Evolutionary conservation across 1,140 invertebrate species (phyloP).

Genomic region (Drosophila nebulosa): DNA sequence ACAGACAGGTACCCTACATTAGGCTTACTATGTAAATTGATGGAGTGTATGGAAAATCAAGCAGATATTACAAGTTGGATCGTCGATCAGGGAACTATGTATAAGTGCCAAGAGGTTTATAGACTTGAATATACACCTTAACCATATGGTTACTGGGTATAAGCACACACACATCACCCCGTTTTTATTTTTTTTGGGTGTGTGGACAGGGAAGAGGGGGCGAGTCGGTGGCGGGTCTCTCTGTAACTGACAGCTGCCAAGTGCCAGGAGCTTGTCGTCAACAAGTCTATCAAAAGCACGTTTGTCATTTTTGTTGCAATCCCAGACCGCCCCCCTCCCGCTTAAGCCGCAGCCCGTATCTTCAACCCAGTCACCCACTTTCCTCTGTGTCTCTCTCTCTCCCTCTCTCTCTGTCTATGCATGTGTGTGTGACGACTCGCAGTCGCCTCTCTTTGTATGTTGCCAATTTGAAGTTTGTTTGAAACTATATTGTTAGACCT

Average conservation of each 20-base stretch:
- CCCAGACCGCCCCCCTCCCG: not conserved
- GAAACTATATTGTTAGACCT: conserved; percentile 41
- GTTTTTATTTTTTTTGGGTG: conserved; percentile 7
- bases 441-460: conserved; percentile 36
- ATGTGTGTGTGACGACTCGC: conserved; percentile 19
- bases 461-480: conserved; percentile 65
- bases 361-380: not conserved
- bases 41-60: no score
- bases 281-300: conserved; percentile 79
- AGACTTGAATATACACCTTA: not conserved
- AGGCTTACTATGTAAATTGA: no score
- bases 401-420: not conserved
- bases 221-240: conserved; percentile 12
- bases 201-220: not conserved
- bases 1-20: conserved; percentile 1
- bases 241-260: conserved; percentile 72
- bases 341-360: not conserved
- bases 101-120: not conserved
- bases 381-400: conserved; percentile 5
- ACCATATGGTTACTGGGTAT: not conserved
- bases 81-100: no score
- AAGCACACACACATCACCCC: conserved; percentile 11
- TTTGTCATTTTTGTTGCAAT: conserved; percentile 76
- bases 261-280: conserved; percentile 76
- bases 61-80: no score